Percentiles rank a stretch among this genome's conserved stretches.
These are phyloP conservation scores for Deladenus siricidicola DNA, from an alignment of 2,888 invertebrate genomes.

Conservation along the genomic window DNA sequence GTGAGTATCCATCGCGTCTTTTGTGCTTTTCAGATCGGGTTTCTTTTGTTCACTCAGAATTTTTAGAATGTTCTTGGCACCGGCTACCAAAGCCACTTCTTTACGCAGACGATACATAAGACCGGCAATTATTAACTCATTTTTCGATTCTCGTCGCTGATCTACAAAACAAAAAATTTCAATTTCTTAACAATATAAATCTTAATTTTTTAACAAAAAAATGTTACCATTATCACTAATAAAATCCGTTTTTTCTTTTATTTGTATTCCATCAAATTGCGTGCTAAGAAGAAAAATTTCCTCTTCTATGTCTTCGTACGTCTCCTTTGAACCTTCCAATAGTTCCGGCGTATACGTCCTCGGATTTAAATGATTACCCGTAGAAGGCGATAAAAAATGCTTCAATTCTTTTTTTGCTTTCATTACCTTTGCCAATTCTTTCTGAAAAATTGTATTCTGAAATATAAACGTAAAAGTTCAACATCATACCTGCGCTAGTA, in stretches of 20 bases:
- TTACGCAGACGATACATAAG: slow-evolving; percentile 84
- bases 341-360: slow-evolving; percentile 22
- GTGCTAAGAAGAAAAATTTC: slow-evolving; percentile 95
- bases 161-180: slow-evolving; percentile 8
- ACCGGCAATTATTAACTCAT: slow-evolving; percentile 85
- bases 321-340: slow-evolving; percentile 53
- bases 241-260: slow-evolving; percentile 8
- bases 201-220: too few relatives aligned
- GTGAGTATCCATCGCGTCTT: slow-evolving; percentile 79
- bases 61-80: slow-evolving; percentile 92
- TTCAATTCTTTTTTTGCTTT: slow-evolving; percentile 61
- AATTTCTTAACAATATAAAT: too few relatives aligned
- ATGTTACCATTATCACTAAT: slow-evolving; percentile 4
- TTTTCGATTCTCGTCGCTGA: slow-evolving; percentile 13
- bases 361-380: slow-evolving; percentile 21
- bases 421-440: slow-evolving; percentile 90
- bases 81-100: slow-evolving; percentile 92
- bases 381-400: slow-evolving; percentile 33
- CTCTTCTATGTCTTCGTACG: slow-evolving; percentile 81
- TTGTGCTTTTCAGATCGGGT: slow-evolving; percentile 75
- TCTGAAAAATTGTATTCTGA: too few relatives aligned
- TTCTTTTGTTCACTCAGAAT: slow-evolving; percentile 59
- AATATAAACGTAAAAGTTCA: too few relatives aligned
- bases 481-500: slow-evolving; percentile 1
- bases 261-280: slow-evolving; percentile 69